Percentiles rank a stretch among this genome's conserved stretches.
Conservation (phyloP, 2,888 invertebrate species). For the Coenonympha glycerion region DNA sequence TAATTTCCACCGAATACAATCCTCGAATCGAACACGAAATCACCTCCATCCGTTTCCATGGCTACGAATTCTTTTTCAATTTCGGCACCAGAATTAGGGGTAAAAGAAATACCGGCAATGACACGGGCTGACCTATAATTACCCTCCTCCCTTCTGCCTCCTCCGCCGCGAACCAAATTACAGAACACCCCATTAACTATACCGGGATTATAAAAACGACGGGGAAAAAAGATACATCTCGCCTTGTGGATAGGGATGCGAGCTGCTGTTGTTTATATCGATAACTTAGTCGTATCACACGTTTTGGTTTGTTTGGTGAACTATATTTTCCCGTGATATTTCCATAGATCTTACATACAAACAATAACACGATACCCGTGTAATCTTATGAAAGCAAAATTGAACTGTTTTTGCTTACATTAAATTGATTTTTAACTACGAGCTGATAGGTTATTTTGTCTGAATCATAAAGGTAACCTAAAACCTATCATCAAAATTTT, state of each 20-base stretch:
- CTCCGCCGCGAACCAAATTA: slow-evolving; percentile 55
- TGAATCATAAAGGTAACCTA: too few species aligned
- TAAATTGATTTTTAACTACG: too few species aligned
- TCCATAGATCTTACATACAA: too few species aligned
- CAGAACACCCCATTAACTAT: slow-evolving; percentile 64
- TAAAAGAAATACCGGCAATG: slow-evolving; percentile 62
- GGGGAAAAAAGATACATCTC: slow-evolving; percentile 50
- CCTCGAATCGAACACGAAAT: slow-evolving; percentile 11
- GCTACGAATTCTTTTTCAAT: slow-evolving; percentile 39
- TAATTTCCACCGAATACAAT: slow-evolving; percentile 16
- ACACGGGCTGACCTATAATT: slow-evolving; percentile 70
- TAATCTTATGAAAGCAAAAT: too few species aligned
- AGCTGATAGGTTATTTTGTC: too few species aligned
- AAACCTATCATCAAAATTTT: too few species aligned
- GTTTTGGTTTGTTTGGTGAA: too few species aligned
- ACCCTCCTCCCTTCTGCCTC: slow-evolving; percentile 46
- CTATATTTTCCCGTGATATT: too few species aligned
- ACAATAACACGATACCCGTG: too few species aligned
- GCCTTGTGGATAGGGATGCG: slow-evolving; percentile 48
- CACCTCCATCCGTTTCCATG: slow-evolving; percentile 17
- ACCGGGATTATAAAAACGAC: slow-evolving; percentile 59
- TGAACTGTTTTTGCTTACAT: too few species aligned
- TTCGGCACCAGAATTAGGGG: slow-evolving; percentile 52
- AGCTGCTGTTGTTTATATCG: slow-evolving; percentile 29
- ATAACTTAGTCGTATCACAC: slow-evolving; percentile 37